Conservation (phyloP, 1,140 invertebrate genomes). For the Formica exsecta region DNA sequence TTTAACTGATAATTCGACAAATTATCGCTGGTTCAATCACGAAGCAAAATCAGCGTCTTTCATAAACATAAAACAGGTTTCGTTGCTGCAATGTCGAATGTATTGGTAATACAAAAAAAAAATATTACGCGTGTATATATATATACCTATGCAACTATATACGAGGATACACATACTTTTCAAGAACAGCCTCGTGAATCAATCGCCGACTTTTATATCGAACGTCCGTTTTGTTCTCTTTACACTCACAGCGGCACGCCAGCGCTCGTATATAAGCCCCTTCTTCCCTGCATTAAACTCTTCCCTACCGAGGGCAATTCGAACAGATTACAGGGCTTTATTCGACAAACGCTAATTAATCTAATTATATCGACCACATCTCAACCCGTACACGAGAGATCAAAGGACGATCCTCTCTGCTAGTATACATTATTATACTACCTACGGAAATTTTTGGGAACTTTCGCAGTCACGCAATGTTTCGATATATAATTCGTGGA, state of each 20-base stretch:
- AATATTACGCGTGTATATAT: neutral
- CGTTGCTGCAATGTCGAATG: neutral
- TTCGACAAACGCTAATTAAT: slow-evolving; percentile 83
- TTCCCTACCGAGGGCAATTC: slow-evolving; percentile 66
- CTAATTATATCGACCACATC: slow-evolving; percentile 82
- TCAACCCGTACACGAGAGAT: slow-evolving; percentile 80
- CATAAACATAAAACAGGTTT: neutral
- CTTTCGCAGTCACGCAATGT: slow-evolving; percentile 82
- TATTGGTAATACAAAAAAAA: neutral
- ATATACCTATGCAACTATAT: neutral
- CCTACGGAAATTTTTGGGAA: slow-evolving; percentile 76
- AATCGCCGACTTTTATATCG: slow-evolving; percentile 60
- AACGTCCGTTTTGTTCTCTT: slow-evolving; percentile 45
- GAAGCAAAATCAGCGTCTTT: neutral
- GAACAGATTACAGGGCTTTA: slow-evolving; percentile 81
- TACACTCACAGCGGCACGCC: slow-evolving; percentile 26
- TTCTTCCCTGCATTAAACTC: slow-evolving; percentile 45
- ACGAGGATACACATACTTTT: neutral
- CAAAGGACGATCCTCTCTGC: slow-evolving; percentile 69
- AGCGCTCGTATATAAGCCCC: neutral
- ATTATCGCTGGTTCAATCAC: neutral
- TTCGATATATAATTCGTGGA: slow-evolving; percentile 82
- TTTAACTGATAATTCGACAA: neutral
- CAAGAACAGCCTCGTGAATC: slow-evolving; percentile 59
- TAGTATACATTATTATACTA: slow-evolving; percentile 72